Conservation (phyloP, 2,888 invertebrate genomes). For the Calliphora vomitoria region DNA sequence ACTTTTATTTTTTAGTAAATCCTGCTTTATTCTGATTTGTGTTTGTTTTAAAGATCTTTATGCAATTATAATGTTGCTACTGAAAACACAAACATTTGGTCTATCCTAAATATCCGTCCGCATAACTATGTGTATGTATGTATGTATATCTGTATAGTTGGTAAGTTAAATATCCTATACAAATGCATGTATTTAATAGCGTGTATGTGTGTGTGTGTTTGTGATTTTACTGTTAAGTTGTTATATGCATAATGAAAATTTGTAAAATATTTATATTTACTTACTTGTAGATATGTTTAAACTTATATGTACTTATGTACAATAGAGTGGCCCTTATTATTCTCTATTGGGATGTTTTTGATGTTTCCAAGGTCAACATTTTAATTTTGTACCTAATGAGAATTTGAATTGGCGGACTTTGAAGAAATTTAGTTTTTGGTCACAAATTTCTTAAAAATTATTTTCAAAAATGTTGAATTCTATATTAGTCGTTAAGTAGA, state of each 20-base stretch:
- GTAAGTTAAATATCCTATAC: background rate
- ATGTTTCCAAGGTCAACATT: too few relatives aligned
- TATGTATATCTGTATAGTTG: background rate
- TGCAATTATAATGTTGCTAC: constrained; percentile 72
- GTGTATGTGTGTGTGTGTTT: background rate
- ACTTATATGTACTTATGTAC: background rate
- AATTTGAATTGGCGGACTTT: too few relatives aligned
- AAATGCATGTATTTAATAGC: background rate
- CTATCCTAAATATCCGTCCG: background rate
- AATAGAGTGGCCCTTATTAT: too few relatives aligned
- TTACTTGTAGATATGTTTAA: background rate
- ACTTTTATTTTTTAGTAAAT: constrained; percentile 30
- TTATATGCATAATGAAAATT: constrained; percentile 31
- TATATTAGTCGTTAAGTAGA: too few relatives aligned
- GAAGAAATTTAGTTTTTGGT: too few relatives aligned
- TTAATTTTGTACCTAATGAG: too few relatives aligned
- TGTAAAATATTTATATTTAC: constrained; percentile 28
- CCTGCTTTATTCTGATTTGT: constrained; percentile 58
- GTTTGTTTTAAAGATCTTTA: constrained; percentile 72
- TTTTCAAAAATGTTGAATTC: too few relatives aligned
- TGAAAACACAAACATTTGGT: constrained; percentile 53
- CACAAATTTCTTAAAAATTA: too few relatives aligned
- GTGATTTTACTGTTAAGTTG: constrained; percentile 38
- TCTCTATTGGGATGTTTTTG: too few relatives aligned
- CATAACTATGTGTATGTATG: background rate